These are phyloP conservation scores for Babylonia areolata DNA, from an alignment of 1,140 invertebrate species.

Conservation along the genomic window DNA sequence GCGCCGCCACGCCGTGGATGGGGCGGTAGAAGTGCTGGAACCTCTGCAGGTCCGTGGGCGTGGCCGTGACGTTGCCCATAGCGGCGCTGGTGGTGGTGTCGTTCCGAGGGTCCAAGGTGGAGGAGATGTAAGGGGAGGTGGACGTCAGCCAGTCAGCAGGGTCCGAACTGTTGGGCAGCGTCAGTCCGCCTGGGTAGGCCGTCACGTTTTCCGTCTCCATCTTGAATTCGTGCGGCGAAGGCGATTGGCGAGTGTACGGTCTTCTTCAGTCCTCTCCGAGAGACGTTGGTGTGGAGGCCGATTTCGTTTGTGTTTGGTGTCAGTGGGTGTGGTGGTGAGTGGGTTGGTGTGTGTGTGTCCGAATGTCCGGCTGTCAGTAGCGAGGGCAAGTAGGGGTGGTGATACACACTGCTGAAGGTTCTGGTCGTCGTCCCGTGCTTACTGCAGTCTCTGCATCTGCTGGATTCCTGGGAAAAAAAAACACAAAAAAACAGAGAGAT, in stretches of 20 bases:
- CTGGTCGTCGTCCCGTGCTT: no score
- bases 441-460: no score
- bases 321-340: neutral
- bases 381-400: no score
- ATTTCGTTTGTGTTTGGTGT: no score
- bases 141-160: slow-evolving; percentile 19
- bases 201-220: neutral
- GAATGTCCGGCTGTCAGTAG: no score
- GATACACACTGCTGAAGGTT: no score
- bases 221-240: neutral
- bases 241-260: neutral
- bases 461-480: no score
- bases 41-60: slow-evolving; percentile 46
- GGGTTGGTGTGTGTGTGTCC: neutral
- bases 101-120: neutral
- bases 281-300: neutral
- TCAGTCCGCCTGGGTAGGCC: neutral
- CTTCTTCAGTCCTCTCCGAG: neutral
- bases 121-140: neutral
- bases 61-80: slow-evolving; percentile 23
- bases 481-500: no score
- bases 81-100: neutral
- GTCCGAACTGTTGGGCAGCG: neutral
- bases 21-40: slow-evolving; percentile 71
- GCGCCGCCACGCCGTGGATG: slow-evolving; percentile 84